phyloP scores from a whole-genome alignment of 2,797 vertebrate genomes.

The Syncerus caffer region DNA sequence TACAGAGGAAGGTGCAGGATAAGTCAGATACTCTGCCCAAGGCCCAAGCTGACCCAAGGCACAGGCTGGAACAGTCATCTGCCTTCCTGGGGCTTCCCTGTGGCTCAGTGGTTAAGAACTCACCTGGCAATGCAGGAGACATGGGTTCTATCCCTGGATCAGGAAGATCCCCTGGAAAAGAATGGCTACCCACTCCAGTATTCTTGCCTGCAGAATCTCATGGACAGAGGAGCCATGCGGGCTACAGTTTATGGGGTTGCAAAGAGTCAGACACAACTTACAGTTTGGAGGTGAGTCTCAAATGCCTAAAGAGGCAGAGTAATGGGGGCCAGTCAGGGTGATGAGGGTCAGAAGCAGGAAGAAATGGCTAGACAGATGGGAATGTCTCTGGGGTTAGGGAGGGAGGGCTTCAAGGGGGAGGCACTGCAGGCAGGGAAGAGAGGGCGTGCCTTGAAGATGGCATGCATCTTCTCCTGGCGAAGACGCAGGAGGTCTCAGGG shows the following conservation, averaged over 20 bases:
- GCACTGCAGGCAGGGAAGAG: not conserved
- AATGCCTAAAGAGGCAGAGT: not conserved
- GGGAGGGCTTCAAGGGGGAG: not conserved
- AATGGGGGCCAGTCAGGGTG: not conserved
- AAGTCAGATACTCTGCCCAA: not conserved
- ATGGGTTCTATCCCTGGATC: not conserved
- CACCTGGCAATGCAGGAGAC: not conserved
- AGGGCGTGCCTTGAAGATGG: not conserved
- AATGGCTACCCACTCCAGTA: not conserved
- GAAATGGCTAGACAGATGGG: not conserved
- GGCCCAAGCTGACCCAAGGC: not conserved
- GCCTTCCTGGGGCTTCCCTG: not conserved
- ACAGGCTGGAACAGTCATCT: not conserved
- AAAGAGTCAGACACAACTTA: not conserved
- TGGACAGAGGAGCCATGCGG: not conserved
- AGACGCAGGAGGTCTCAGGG: not conserved
- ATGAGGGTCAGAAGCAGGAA: not conserved
- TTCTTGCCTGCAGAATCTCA: not conserved
- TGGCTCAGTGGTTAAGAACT: not conserved
- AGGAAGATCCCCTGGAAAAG: not conserved
- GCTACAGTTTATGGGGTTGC: not conserved
- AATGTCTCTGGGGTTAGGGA: not conserved
- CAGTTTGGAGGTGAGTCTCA: not conserved
- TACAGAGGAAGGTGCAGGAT: not conserved
- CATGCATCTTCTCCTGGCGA: not conserved